These are phyloP conservation scores for Meteorus sp. DNA, from an alignment of 1,140 invertebrate genomes.

Conservation along the genomic window DNA sequence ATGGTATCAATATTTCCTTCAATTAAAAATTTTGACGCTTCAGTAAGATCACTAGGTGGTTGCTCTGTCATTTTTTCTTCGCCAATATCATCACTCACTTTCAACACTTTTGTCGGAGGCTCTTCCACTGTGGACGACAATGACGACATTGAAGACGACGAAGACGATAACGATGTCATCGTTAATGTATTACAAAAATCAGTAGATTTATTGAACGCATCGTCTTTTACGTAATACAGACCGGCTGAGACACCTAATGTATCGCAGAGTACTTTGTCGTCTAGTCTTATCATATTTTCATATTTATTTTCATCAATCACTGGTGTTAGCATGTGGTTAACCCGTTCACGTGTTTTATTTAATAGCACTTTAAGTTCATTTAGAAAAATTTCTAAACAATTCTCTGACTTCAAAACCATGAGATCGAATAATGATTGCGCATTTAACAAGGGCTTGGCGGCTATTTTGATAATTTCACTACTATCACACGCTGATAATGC, in stretches of 20 bases:
- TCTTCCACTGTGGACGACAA: conserved; percentile 32
- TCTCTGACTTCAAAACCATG: conserved; percentile 49
- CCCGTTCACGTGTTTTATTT: conserved; percentile 41
- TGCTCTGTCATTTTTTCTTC: conserved; percentile 48
- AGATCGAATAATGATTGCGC: conserved; percentile 50
- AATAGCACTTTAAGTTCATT: conserved; percentile 45
- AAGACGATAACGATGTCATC: not conserved
- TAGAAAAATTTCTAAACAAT: conserved; percentile 44
- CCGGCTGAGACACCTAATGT: conserved; percentile 43
- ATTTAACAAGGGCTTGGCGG: conserved; percentile 51
- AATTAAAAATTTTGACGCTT: conserved; percentile 45
- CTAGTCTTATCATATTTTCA: conserved; percentile 39
- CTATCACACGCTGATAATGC: conserved; percentile 54
- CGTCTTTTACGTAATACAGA: conserved; percentile 42
- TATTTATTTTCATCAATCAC: conserved; percentile 31
- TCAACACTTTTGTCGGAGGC: conserved; percentile 39
- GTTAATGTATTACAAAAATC: conserved; percentile 17
- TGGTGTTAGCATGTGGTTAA: conserved; percentile 34
- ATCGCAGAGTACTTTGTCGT: conserved; percentile 42
- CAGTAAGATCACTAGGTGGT: conserved; percentile 44
- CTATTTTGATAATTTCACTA: conserved; percentile 50
- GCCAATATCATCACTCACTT: conserved; percentile 36
- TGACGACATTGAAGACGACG: too few species aligned
- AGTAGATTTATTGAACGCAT: conserved; percentile 27
- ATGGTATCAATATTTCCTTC: conserved; percentile 38